Conservation (phyloP, 1,140 invertebrate genomes). For the Sycobia sp. region DNA sequence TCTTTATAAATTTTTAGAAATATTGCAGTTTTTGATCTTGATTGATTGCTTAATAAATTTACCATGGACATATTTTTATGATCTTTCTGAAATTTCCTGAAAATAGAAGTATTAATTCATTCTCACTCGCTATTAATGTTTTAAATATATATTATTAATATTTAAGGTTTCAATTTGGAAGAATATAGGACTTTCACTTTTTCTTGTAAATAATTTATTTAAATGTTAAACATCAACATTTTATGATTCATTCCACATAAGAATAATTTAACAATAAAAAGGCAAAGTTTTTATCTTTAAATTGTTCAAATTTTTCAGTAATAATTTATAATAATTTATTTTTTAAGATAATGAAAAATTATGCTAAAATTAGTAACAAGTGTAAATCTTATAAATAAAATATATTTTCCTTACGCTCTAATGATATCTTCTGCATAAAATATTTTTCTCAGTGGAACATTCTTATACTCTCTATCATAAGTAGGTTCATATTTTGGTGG, state of each 20-base stretch:
- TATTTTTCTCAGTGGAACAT: conserved; percentile 69
- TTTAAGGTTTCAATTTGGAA: neutral
- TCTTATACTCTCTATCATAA: conserved; percentile 68
- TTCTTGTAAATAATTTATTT: neutral
- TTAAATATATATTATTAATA: too few relatives aligned
- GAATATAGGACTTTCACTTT: neutral
- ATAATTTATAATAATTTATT: conserved; percentile 19
- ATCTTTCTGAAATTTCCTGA: conserved; percentile 68
- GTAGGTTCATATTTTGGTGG: conserved; percentile 81
- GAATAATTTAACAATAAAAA: neutral
- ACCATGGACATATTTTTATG: conserved; percentile 60
- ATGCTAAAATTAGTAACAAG: too few relatives aligned
- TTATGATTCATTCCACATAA: too few relatives aligned
- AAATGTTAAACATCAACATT: too few relatives aligned
- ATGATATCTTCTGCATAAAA: conserved; percentile 86
- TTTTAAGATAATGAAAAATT: too few relatives aligned
- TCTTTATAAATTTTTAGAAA: conserved; percentile 67
- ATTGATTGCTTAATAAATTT: conserved; percentile 58
- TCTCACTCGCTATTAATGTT: too few relatives aligned
- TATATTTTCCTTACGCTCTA: conserved; percentile 72
- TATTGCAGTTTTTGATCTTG: conserved; percentile 65
- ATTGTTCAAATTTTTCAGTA: conserved; percentile 1
- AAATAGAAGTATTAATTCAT: neutral
- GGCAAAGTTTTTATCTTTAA: neutral
- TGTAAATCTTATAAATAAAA: too few relatives aligned